Conservation (phyloP, 2,113 vertebrate genomes). For the Ahaetulla prasina region DNA sequence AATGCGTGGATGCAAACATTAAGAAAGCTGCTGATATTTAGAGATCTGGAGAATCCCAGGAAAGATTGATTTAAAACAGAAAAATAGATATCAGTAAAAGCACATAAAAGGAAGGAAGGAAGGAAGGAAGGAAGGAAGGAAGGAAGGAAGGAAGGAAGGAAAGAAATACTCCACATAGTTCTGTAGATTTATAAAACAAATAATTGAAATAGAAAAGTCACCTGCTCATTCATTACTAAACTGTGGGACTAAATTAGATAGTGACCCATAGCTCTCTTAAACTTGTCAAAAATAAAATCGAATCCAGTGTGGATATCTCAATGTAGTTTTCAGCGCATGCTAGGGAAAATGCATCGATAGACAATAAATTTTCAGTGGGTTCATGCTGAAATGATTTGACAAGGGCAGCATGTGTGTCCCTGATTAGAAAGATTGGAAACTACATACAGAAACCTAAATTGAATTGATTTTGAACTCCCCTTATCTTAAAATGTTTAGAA, state of each 20-base stretch:
- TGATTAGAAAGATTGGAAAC: slow-evolving; percentile 66
- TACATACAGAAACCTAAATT: slow-evolving; percentile 72
- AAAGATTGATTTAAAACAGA: not conserved
- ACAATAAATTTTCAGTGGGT: slow-evolving; percentile 71
- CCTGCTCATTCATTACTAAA: not conserved
- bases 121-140: not conserved
- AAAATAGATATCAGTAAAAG: not conserved
- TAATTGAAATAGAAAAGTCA: not conserved
- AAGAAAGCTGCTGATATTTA: not conserved
- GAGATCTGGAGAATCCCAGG: not conserved
- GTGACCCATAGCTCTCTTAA: not conserved
- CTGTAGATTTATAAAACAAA: fast-evolving
- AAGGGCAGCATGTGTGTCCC: slow-evolving; percentile 63
- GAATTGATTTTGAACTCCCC: slow-evolving; percentile 76
- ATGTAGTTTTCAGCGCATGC: slow-evolving; percentile 30
- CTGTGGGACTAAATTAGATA: not conserved
- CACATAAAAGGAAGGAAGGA: not conserved
- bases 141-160: not conserved
- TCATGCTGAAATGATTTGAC: slow-evolving; percentile 69
- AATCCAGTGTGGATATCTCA: slow-evolving; percentile 9
- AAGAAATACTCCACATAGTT: not conserved
- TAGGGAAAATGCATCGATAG: slow-evolving; percentile 40
- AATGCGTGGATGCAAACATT: not conserved
- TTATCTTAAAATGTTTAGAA: slow-evolving; percentile 83
- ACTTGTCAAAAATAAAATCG: slow-evolving; percentile 30